A percentile compares a stretch with the other conserved stretches of the same genome.
Conservation (phyloP, 1,140 invertebrate genomes). For the Venustaconcha ellipsiformis region DNA sequence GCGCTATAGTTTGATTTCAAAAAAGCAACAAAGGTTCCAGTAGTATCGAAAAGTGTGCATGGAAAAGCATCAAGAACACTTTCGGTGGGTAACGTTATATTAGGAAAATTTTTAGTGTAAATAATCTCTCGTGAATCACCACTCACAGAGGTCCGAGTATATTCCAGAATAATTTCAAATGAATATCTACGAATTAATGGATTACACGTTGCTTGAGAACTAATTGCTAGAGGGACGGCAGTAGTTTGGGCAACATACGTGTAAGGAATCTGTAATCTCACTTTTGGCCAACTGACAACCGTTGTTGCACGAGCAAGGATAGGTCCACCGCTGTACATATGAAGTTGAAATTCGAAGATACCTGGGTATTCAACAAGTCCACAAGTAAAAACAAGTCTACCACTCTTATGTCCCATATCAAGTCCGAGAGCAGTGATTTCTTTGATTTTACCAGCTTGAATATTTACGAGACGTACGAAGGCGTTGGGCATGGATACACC, state of each 20-base stretch:
- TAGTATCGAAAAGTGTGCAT: constrained; percentile 19
- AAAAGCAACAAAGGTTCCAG: constrained; percentile 16
- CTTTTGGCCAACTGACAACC: constrained; percentile 23
- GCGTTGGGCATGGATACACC: constrained; percentile 13
- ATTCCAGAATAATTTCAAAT: constrained; percentile 26
- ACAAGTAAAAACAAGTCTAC: constrained; percentile 14
- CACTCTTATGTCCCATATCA: constrained; percentile 9
- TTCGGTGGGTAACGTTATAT: constrained; percentile 5
- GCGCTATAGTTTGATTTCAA: constrained; percentile 23
- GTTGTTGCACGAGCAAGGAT: constrained; percentile 7
- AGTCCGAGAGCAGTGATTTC: constrained; percentile 20
- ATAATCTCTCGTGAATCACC: constrained; percentile 10
- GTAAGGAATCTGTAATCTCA: constrained; percentile 9
- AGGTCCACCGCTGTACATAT: constrained; percentile 16
- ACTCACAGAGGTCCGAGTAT: constrained; percentile 15
- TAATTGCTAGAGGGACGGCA: constrained; percentile 20
- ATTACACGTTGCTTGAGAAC: constrained; percentile 23
- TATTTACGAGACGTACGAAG: constrained; percentile 20
- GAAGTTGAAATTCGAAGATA: constrained; percentile 25
- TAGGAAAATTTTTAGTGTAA: constrained; percentile 9
- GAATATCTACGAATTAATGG: constrained; percentile 18
- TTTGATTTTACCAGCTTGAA: neutral
- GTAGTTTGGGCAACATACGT: constrained; percentile 26
- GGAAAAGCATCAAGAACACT: constrained; percentile 12
- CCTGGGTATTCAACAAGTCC: constrained; percentile 28